Evolutionary conservation across 2,113 vertebrate genomes (phyloP).

Genomic region (Astur gentilis): DNA sequence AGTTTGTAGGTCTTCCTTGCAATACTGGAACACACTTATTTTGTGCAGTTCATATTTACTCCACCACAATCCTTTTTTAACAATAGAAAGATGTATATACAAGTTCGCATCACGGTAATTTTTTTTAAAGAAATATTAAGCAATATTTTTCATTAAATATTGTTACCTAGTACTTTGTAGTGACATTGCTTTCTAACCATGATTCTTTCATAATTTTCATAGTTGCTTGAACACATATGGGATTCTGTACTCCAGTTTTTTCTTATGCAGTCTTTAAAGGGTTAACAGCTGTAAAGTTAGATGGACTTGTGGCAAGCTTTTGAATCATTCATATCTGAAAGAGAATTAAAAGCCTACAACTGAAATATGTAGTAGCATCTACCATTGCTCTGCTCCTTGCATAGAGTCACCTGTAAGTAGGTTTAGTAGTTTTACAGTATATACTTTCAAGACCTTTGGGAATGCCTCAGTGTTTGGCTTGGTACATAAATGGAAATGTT

Average conservation of each 20-base stretch:
- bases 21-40: conserved; percentile 67
- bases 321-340: conserved; percentile 69
- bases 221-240: conserved; percentile 47
- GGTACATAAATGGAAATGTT: conserved; percentile 69
- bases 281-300: conserved; percentile 69
- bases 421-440: conserved; percentile 73
- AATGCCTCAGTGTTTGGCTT: conserved; percentile 76
- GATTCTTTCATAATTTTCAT: conserved; percentile 51
- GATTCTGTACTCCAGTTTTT: conserved; percentile 57
- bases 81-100: conserved; percentile 66
- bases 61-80: conserved; percentile 60
- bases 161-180: conserved; percentile 69
- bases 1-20: conserved; percentile 74
- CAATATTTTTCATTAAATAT: conserved; percentile 77
- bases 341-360: conserved; percentile 67
- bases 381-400: conserved; percentile 75
- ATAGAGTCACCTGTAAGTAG: conserved; percentile 75
- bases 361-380: conserved; percentile 71
- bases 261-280: conserved; percentile 76
- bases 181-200: conserved; percentile 65
- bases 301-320: conserved; percentile 73
- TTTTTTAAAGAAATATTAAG: conserved; percentile 70
- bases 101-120: conserved; percentile 59
- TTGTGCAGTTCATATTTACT: conserved; percentile 61
- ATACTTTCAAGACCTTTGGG: conserved; percentile 68